phyloP scores from a whole-genome alignment of 2,797 vertebrate species.

The Anolis apletophallus region DNA sequence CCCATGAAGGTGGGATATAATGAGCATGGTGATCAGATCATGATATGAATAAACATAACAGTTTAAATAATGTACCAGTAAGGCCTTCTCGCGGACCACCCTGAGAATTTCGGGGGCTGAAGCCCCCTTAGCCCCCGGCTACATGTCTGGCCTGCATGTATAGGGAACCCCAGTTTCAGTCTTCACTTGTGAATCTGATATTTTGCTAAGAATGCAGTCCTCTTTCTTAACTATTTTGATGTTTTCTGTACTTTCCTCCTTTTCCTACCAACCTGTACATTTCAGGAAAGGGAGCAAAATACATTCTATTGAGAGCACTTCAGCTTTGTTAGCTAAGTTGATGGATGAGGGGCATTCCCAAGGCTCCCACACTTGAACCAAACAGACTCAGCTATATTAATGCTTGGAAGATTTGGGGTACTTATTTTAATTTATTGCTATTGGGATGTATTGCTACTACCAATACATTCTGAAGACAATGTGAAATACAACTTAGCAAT shows the following conservation, averaged over 20 bases:
- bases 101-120: too few species aligned
- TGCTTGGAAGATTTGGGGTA: background rate
- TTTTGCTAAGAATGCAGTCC: background rate
- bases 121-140: too few species aligned
- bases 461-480: background rate
- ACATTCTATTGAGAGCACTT: background rate
- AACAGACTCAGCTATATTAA: background rate
- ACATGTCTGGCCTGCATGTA: too few species aligned
- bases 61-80: too few species aligned
- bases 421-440: background rate
- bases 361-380: background rate
- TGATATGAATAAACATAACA: too few species aligned
- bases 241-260: background rate
- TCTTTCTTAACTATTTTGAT: background rate
- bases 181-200: background rate
- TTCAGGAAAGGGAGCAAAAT: background rate
- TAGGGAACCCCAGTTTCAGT: background rate
- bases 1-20: too few species aligned
- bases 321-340: background rate
- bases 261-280: rapidly evolving
- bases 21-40: too few species aligned
- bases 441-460: background rate
- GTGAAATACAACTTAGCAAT: background rate
- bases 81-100: too few species aligned
- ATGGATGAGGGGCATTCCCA: background rate